A percentile compares a stretch with the other conserved stretches of the same genome.
phyloP scores from a whole-genome alignment of 2,113 vertebrate species.

The Aptenodytes patagonicus region DNA sequence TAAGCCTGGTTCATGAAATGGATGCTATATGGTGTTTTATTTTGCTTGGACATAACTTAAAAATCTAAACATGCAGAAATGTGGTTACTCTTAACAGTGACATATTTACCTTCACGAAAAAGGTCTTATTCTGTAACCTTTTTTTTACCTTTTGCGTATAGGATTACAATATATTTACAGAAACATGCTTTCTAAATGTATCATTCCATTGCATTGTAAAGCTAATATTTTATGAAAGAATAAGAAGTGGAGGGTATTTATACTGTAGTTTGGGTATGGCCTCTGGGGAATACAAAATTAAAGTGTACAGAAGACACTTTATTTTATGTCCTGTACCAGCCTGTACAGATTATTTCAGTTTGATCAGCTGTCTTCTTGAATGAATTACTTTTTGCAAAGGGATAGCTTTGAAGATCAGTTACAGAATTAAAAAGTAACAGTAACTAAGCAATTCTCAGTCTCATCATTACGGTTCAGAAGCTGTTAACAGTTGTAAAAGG shows the following conservation, averaged over 20 bases:
- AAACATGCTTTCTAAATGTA: background rate
- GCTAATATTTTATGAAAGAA: background rate
- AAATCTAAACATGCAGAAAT: background rate
- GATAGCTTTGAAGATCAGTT: background rate
- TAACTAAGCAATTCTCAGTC: slow-evolving; percentile 7
- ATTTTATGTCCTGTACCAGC: background rate
- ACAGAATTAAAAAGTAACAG: slow-evolving; percentile 44
- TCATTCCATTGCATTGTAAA: background rate
- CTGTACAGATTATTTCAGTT: slow-evolving; percentile 14
- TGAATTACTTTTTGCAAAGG: background rate
- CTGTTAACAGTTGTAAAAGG: slow-evolving; percentile 73
- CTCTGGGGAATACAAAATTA: background rate
- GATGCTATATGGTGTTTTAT: background rate
- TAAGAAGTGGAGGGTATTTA: background rate
- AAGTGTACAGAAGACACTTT: background rate
- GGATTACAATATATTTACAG: background rate
- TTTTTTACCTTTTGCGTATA: background rate
- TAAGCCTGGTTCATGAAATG: slow-evolving; percentile 48
- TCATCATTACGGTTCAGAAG: slow-evolving; percentile 53
- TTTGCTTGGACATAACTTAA: background rate
- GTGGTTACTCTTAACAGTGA: background rate
- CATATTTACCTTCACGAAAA: background rate
- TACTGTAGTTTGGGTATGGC: background rate
- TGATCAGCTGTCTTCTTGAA: slow-evolving; percentile 2
- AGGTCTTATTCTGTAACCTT: background rate